These are phyloP conservation scores for Timema podura DNA, from an alignment of 2,888 invertebrate species.

Conservation along the genomic window DNA sequence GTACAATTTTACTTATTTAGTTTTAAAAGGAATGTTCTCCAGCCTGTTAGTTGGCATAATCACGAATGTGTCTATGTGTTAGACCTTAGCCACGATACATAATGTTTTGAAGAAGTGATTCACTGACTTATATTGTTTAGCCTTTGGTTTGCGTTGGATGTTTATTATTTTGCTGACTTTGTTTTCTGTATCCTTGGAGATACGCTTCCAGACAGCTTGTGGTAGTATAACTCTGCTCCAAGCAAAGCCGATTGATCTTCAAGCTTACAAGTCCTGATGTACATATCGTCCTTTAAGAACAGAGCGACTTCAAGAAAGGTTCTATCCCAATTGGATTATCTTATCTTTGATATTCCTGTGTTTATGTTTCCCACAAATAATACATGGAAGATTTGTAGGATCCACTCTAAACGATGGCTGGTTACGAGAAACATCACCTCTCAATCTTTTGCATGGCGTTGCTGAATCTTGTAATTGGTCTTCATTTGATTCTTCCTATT, in stretches of 20 bases:
- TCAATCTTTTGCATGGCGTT: not conserved
- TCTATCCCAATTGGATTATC: not conserved
- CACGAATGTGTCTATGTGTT: not conserved
- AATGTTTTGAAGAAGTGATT: not conserved
- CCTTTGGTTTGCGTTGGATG: not conserved
- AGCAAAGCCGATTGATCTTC: not conserved
- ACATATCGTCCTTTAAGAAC: constrained; percentile 3
- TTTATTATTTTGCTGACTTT: not conserved
- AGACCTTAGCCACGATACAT: not conserved
- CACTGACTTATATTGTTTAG: not conserved
- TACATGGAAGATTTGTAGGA: not conserved
- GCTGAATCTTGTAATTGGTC: not conserved
- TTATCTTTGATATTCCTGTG: not conserved
- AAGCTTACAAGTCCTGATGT: not conserved
- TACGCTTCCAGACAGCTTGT: constrained; percentile 9
- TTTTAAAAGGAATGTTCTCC: not conserved
- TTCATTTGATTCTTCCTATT: not conserved
- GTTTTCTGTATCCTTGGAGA: not conserved
- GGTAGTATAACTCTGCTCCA: constrained; percentile 1
- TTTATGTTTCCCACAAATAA: not conserved
- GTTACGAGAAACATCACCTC: not conserved
- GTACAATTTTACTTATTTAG: not conserved
- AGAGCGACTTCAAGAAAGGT: not conserved
- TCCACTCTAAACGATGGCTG: not conserved
- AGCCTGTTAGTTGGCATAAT: not conserved